Evolutionary conservation across 2,888 invertebrate genomes (phyloP).

Genomic region (Drosophila diplacantha): DNA sequence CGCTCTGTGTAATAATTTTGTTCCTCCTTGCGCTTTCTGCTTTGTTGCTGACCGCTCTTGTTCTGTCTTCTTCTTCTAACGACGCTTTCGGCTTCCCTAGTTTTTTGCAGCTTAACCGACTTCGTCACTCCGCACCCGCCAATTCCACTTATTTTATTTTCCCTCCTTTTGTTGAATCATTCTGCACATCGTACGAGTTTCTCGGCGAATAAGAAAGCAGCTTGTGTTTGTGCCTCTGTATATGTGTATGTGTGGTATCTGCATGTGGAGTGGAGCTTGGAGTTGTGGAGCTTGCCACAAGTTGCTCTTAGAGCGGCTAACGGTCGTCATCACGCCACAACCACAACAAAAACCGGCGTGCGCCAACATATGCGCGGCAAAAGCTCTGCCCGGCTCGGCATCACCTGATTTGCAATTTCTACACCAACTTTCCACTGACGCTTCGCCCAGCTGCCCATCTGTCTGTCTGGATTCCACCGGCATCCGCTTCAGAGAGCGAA

Average conservation of each 20-base stretch:
- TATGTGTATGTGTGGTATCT: slow-evolving; percentile 3
- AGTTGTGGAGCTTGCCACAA: slow-evolving; percentile 9
- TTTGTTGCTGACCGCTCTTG: slow-evolving; percentile 25
- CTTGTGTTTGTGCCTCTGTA: slow-evolving; percentile 27
- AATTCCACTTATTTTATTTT: slow-evolving; percentile 33
- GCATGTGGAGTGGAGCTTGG: too few species aligned
- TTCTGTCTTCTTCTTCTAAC: slow-evolving; percentile 32
- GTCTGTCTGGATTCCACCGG: slow-evolving; percentile 14
- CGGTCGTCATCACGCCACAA: slow-evolving; percentile 47
- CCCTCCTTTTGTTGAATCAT: slow-evolving; percentile 55
- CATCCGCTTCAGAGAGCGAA: slow-evolving; percentile 32
- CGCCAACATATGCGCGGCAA: slow-evolving; percentile 33
- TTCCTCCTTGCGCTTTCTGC: neutral
- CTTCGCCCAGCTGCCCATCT: slow-evolving; percentile 26
- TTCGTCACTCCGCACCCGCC: slow-evolving; percentile 14
- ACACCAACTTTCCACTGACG: slow-evolving; percentile 56
- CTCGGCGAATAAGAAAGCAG: slow-evolving; percentile 66
- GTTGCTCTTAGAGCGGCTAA: slow-evolving; percentile 15
- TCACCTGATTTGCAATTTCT: slow-evolving; percentile 74
- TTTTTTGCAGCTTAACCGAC: slow-evolving; percentile 35
- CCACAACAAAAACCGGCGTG: slow-evolving; percentile 39
- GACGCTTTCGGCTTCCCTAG: slow-evolving; percentile 34
- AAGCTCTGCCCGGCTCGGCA: slow-evolving; percentile 58
- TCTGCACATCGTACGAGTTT: slow-evolving; percentile 69
- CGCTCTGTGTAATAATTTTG: slow-evolving; percentile 7